Conservation (phyloP, 1,140 invertebrate genomes). For the Amyelois transitella region DNA sequence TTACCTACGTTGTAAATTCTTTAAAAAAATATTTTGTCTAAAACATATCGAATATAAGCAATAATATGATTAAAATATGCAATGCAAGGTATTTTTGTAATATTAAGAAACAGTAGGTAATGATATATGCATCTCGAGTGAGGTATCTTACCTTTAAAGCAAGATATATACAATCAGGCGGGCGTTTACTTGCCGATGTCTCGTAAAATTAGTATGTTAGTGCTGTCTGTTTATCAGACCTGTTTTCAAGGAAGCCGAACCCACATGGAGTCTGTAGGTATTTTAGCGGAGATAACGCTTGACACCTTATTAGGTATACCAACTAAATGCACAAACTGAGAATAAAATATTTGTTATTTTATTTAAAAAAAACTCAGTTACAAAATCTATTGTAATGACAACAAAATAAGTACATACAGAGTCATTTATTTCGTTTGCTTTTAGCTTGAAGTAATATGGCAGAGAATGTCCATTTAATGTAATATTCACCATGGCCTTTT, state of each 20-base stretch:
- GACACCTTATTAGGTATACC: conserved; percentile 51
- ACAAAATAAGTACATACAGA: too few relatives aligned
- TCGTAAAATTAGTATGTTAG: conserved; percentile 69
- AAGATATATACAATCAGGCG: conserved; percentile 20
- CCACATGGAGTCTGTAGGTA: conserved; percentile 43
- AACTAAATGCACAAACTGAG: conserved; percentile 13
- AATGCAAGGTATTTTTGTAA: background rate
- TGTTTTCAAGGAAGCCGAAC: conserved; percentile 39
- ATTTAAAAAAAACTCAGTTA: background rate
- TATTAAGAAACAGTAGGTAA: background rate
- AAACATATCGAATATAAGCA: background rate
- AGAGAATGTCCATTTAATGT: too few relatives aligned
- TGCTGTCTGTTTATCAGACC: conserved; percentile 50
- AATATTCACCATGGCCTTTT: too few relatives aligned
- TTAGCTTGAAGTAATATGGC: too few relatives aligned
- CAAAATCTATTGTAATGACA: too few relatives aligned
- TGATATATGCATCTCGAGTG: background rate
- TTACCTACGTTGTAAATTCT: too few relatives aligned
- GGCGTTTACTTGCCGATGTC: conserved; percentile 47
- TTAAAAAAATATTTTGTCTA: too few relatives aligned
- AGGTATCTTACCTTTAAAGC: background rate
- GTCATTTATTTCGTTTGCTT: too few relatives aligned
- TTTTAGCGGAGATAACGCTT: conserved; percentile 42
- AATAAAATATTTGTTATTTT: background rate
- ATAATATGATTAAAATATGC: background rate